Evolutionary conservation across 2,888 invertebrate species (phyloP).

Genomic region (Elgonia sp.): DNA sequence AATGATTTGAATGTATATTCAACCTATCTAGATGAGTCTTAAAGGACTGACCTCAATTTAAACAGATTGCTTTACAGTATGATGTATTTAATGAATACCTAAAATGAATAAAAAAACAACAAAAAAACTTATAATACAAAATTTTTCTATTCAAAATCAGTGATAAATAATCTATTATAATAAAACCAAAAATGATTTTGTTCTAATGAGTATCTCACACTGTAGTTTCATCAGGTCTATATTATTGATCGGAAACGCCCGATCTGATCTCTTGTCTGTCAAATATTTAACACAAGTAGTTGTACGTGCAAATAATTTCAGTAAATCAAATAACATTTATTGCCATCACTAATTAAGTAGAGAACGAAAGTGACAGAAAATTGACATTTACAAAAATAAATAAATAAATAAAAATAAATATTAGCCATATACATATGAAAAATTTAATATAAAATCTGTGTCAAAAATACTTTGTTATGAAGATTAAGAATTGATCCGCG

Average conservation of each 20-base stretch:
- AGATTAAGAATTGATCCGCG: no score
- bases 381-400: no score
- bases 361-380: no score
- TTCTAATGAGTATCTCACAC: conserved; percentile 18
- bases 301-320: neutral
- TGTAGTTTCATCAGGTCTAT: conserved; percentile 31
- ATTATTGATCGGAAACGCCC: conserved; percentile 43
- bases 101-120: neutral
- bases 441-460: no score
- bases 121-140: neutral
- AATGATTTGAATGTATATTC: neutral
- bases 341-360: no score
- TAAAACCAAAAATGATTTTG: neutral
- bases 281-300: conserved; percentile 7
- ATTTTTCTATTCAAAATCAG: neutral
- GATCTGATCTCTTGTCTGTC: conserved; percentile 34
- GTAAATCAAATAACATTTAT: no score
- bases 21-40: neutral
- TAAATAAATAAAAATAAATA: no score
- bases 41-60: conserved; percentile 1
- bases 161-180: no score
- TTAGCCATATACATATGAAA: no score
- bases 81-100: neutral
- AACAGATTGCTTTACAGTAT: neutral
- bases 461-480: no score